phyloP scores from a whole-genome alignment of 2,113 vertebrate genomes.

The Eulemur rufifrons region DNA sequence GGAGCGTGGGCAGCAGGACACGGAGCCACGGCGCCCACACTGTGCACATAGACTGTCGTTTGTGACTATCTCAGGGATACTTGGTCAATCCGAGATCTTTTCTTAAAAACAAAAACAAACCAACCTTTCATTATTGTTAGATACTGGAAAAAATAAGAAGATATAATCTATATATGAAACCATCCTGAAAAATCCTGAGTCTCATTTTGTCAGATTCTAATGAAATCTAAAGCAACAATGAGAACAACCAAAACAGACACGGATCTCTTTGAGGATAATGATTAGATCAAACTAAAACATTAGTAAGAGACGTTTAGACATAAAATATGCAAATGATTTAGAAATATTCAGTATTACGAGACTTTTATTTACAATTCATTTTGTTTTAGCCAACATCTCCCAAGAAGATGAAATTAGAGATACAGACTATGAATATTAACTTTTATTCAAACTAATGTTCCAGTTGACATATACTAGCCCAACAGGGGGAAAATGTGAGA shows the following conservation, averaged over 20 bases:
- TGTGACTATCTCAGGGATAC: not conserved
- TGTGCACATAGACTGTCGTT: not conserved
- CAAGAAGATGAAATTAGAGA: slow-evolving; percentile 17
- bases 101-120: not conserved
- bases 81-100: not conserved
- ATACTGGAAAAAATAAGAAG: not conserved
- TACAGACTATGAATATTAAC: not conserved
- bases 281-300: not conserved
- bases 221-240: not conserved
- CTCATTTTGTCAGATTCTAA: not conserved
- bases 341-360: not conserved
- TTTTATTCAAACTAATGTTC: slow-evolving; percentile 7
- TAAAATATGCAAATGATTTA: not conserved
- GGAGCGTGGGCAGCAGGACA: fast-evolving
- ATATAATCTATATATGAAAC: fast-evolving
- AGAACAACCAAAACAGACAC: not conserved
- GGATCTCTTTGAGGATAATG: not conserved
- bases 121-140: not conserved
- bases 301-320: not conserved
- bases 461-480: not conserved
- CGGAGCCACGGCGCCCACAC: fast-evolving
- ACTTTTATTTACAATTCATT: not conserved
- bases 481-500: not conserved
- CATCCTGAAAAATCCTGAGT: not conserved
- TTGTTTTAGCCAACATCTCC: not conserved